Base-by-base conservation (phyloP, 1,140 invertebrate species). In the Megathymus violae region DNA sequence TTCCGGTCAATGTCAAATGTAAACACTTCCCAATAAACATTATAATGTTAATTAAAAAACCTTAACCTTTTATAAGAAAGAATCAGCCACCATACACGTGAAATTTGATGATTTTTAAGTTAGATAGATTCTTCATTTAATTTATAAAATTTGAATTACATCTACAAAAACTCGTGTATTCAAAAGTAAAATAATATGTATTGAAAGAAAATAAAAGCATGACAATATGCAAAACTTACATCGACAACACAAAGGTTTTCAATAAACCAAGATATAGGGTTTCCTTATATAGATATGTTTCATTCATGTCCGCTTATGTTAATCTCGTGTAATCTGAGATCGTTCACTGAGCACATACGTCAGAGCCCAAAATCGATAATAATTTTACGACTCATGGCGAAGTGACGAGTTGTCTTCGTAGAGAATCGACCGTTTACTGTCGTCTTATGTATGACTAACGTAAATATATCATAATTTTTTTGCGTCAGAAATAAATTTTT, bases 241-340 rank as follows among this genome's bases (percentile, higher is more conserved):
- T 41, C n/a, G 16, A 27, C 54, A 46, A 46, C 36, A 58, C 41
- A 58, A 58, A 58, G 54, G 54, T 58, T 58, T 58, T 58, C 54
- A 58, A 58, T 58, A 58, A 58, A 44, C 14, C 52, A 56, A 56
- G 52, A 15, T 56, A 43, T 43, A 44, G 25, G 19, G 9, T 6
- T 44, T 56, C 52, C 52, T 56, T 56, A 56, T 56, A 56, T 31
- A 56, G 52, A 56, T 43, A 7, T 43, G 40, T 56, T 56, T 40
- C 52, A 56, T 56, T 56, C 52, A 56, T 58, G 54, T 58, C 41
- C 54, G 25, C 54, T 58, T 58, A 58, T 58, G 40, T 44, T 58
- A 58, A 58, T 43, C 52, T 22, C 52, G 22, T 44, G 52, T 56
- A 56, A 56, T 56, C 52, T 56, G 11, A 13, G 25, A 56, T 31